Evolutionary conservation across 2,888 invertebrate genomes (phyloP).

Genomic region (Oligia fasciuncula): DNA sequence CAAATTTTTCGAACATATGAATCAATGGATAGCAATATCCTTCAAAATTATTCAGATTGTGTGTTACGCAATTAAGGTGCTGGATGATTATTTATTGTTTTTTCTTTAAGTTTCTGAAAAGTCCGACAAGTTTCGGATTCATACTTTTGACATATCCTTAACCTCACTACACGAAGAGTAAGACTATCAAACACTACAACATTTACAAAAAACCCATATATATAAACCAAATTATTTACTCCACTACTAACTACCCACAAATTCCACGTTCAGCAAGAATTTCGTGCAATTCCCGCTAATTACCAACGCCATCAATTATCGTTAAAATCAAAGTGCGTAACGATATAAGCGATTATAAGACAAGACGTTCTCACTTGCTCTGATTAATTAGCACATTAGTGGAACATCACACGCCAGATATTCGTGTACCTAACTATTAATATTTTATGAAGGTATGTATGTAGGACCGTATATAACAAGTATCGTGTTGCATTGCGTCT

Average conservation of each 20-base stretch:
- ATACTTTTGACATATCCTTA: too few species aligned
- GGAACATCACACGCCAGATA: slow-evolving; percentile 29
- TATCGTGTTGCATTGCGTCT: too few species aligned
- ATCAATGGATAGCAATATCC: too few species aligned
- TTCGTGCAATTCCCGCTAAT: slow-evolving; percentile 34
- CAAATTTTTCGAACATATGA: too few species aligned
- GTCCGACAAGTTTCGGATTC: neutral
- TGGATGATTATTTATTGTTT: neutral
- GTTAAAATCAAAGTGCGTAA: slow-evolving; percentile 65
- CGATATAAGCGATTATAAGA: slow-evolving; percentile 62
- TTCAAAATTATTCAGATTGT: neutral
- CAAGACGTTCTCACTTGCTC: slow-evolving; percentile 55
- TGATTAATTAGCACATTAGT: slow-evolving; percentile 67
- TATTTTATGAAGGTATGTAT: neutral
- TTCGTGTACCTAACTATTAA: neutral
- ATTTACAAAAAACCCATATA: slow-evolving; percentile 3
- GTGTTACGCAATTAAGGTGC: neutral
- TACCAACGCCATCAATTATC: slow-evolving; percentile 60
- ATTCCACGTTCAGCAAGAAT: slow-evolving; percentile 24
- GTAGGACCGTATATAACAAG: neutral
- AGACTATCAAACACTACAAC: neutral
- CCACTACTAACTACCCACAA: neutral
- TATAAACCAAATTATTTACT: slow-evolving; percentile 2
- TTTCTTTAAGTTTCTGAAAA: neutral
- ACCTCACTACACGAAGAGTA: neutral